Percentiles rank a stretch among this genome's conserved stretches.
Evolutionary conservation across 2,888 invertebrate species (phyloP).

Genomic region (Chromoteleia sp.): DNA sequence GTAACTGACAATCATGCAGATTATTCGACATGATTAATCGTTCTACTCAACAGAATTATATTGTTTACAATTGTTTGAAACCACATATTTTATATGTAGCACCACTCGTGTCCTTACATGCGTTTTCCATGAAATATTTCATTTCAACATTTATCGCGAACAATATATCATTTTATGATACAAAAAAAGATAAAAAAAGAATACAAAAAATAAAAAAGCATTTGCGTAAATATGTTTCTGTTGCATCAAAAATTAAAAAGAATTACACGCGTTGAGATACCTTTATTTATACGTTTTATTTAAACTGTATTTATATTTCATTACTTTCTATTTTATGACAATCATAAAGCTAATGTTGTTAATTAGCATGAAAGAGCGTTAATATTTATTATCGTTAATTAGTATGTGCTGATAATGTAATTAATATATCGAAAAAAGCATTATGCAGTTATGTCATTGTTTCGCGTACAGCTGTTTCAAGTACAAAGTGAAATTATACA

Average conservation of each 20-base stretch:
- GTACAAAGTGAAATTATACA: not conserved
- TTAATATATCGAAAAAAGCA: conserved; percentile 5
- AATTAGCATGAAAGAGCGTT: too few species aligned
- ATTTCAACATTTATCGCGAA: not conserved
- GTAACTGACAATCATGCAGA: not conserved
- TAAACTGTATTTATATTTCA: not conserved
- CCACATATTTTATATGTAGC: not conserved
- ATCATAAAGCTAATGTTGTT: too few species aligned
- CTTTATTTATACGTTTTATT: too few species aligned
- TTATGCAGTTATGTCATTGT: conserved; percentile 1
- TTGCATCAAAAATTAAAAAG: too few species aligned
- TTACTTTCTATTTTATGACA: not conserved
- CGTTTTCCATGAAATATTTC: not conserved
- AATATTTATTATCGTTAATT: not conserved
- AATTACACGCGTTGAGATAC: too few species aligned
- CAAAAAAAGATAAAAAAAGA: too few species aligned
- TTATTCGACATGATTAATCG: not conserved
- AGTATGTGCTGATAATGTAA: not conserved
- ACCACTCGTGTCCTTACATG: not conserved
- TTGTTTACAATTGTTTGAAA: not conserved
- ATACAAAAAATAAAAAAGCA: too few species aligned
- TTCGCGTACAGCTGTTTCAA: not conserved
- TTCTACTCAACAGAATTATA: not conserved
- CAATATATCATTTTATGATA: conserved; percentile 1
- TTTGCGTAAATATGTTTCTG: too few species aligned